phyloP scores from a whole-genome alignment of 2,113 vertebrate species.

The Buteo buteo region DNA sequence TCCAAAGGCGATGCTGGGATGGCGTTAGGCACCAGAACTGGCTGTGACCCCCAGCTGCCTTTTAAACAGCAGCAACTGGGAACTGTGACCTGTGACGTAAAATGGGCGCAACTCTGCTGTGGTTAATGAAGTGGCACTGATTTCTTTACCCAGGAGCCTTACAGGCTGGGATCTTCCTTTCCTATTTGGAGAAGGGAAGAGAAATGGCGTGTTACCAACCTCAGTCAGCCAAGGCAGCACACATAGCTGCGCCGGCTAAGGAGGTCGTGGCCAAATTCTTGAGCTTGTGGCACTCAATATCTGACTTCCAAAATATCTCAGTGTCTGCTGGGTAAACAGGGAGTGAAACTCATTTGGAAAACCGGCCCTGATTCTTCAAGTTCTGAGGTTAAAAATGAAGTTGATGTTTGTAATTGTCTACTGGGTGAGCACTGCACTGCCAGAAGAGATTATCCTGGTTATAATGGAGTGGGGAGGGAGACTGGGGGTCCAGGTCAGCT shows the following conservation, averaged over 20 bases:
- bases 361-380: neutral
- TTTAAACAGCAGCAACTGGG: neutral
- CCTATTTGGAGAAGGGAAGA: neutral
- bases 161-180: neutral
- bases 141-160: neutral
- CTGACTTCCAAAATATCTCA: neutral
- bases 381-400: neutral
- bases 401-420: fast-evolving
- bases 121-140: neutral
- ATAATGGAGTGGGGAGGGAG: neutral
- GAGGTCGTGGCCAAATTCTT: neutral
- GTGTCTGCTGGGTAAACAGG: neutral
- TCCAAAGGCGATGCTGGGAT: fast-evolving
- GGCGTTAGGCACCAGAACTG: neutral
- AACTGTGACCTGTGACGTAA: neutral
- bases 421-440: neutral
- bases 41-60: neutral
- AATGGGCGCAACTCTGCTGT: neutral
- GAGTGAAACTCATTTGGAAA: neutral
- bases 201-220: fast-evolving
- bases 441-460: neutral
- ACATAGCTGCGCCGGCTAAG: fast-evolving
- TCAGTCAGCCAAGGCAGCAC: neutral
- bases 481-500: too few species aligned
- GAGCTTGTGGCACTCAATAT: neutral